phyloP scores from a whole-genome alignment of 2,113 vertebrate species.

The Sceloporus undulatus region DNA sequence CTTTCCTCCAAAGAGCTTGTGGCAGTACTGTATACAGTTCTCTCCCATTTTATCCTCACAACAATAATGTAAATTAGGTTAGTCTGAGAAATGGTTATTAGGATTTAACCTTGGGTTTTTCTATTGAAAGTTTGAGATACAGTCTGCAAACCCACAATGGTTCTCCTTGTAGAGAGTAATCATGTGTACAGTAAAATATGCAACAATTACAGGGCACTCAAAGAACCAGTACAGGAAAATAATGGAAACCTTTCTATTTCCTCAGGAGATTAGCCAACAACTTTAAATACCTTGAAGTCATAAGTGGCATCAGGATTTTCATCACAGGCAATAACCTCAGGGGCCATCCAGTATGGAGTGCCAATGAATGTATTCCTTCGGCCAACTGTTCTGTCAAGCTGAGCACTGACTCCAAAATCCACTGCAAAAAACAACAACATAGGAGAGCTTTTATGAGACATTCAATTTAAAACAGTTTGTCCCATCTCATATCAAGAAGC shows the following conservation, averaged over 20 bases:
- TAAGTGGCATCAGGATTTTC: constrained; percentile 99
- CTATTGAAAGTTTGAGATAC: neutral
- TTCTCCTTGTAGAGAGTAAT: neutral
- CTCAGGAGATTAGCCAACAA: neutral
- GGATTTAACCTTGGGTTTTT: neutral
- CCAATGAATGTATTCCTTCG: constrained; percentile 98
- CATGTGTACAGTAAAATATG: too few species aligned
- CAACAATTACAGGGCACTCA: neutral
- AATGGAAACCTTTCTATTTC: neutral
- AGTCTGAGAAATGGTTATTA: neutral
- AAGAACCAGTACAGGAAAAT: neutral
- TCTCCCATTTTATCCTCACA: neutral
- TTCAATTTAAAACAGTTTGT: neutral
- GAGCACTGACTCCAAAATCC: constrained; percentile 97
- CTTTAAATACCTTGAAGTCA: constrained; percentile 91
- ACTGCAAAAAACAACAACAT: constrained; percentile 74
- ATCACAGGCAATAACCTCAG: constrained; percentile 96
- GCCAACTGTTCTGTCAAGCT: constrained; percentile 96
- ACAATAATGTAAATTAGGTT: neutral
- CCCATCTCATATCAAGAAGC: neutral
- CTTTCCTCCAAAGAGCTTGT: neutral
- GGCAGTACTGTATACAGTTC: neutral
- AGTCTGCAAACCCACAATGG: neutral
- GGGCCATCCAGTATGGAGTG: constrained; percentile 99
- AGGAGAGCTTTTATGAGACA: neutral